Base-by-base conservation (phyloP, 2,113 vertebrate genomes). In the Tricholaema leucomelas region DNA sequence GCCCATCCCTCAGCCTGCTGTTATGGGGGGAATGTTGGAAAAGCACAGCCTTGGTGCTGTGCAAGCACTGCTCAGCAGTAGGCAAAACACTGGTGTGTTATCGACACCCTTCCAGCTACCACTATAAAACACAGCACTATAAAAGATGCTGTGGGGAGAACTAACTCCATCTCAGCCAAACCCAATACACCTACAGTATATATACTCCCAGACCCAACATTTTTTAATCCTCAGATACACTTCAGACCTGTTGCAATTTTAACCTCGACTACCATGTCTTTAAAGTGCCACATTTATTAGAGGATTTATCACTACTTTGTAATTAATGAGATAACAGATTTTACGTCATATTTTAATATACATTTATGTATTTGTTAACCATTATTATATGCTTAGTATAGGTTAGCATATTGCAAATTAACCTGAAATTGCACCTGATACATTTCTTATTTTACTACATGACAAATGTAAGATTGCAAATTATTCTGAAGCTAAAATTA, bases 401-500 rank as follows among this genome's bases (percentile, higher is more conserved):
- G 6, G 5, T 40, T 63, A 36, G 21, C 58, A 66, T 61, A 81
- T 18, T 63, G 52, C 25, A 88, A 92, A 88, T 19, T 25, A 93
- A 90, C 54, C 77, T 88, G 76, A 83, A 93, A 87, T 35, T 35
- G 33, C 16, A 94, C 63, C 56, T 85, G 81, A 92, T 88, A 40
- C 6, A 46, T 64, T 84, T 73, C 59, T 63, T 66, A 38, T 69
- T 93, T 86, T 72, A 81, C 58, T 61, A 66, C 12, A 27, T 16
- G 70, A 88, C 79, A 93, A 88, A 70, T 8, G 12, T 55, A 93
- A 66, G 81, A 38, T 40, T 64, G 64, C 60, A 92, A 85, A 70
- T 73, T 66, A 72, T 70, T 81, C 46, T 84, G 36, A 91, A 91
- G 35, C 67, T 89, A 87, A 95, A 95, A 92, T 91, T 82, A 89